These are phyloP conservation scores for Corythornis leucogaster DNA, from an alignment of 2,797 vertebrate species.

Conservation along the genomic window DNA sequence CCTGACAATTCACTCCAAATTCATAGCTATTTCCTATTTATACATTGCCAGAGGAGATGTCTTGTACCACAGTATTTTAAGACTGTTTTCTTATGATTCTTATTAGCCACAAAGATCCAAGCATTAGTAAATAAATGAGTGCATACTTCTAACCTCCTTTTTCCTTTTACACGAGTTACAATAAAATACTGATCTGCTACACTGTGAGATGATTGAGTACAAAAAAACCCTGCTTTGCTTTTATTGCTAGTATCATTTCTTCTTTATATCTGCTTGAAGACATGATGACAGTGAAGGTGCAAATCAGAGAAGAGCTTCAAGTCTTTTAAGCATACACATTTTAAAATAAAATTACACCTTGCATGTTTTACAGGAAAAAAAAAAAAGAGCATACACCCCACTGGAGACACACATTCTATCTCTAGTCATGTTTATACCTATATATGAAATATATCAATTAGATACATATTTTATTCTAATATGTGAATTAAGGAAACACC, in stretches of 20 bases:
- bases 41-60: neutral
- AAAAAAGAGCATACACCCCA: neutral
- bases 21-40: neutral
- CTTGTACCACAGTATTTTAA: neutral
- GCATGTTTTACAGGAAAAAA: neutral
- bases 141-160: neutral
- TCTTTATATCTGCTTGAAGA: conserved; percentile 2
- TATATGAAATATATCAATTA: neutral
- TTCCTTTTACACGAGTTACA: neutral
- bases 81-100: neutral
- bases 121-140: neutral
- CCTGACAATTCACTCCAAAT: neutral
- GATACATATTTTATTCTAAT: neutral
- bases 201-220: neutral
- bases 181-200: neutral
- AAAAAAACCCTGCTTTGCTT: neutral
- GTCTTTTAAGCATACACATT: neutral
- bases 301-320: neutral
- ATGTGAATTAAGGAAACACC: neutral
- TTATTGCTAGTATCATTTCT: neutral
- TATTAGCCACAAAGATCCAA: neutral
- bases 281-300: neutral
- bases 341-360: neutral
- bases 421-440: neutral
- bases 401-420: neutral